phyloP scores from a whole-genome alignment of 2,888 invertebrate genomes.

The Melinaea marsaeus region DNA sequence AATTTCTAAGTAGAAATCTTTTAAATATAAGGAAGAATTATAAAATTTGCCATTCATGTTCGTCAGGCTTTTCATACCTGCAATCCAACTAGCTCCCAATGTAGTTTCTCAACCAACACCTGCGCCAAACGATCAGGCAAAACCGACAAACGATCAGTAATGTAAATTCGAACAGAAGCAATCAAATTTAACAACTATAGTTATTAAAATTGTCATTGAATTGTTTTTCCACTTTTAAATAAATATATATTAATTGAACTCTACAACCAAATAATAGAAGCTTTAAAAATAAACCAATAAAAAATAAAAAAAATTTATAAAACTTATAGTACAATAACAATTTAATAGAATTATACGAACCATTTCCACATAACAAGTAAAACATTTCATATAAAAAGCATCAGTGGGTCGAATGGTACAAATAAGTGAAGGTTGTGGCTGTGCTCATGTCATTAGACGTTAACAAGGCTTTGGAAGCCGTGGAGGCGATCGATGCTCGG shows the following conservation, averaged over 20 bases:
- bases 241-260: no score
- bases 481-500: slow-evolving; percentile 69
- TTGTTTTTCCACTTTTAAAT: no score
- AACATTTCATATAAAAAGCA: slow-evolving; percentile 35
- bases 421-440: slow-evolving; percentile 50
- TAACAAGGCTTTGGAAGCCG: slow-evolving; percentile 69
- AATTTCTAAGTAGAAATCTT: no score
- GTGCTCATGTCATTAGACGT: slow-evolving; percentile 65
- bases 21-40: no score
- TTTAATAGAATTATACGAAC: no score
- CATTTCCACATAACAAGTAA: no score
- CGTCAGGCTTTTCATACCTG: slow-evolving; percentile 20
- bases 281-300: no score
- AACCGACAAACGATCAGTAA: slow-evolving; percentile 15
- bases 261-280: no score
- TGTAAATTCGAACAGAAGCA: slow-evolving; percentile 18
- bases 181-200: slow-evolving; percentile 22
- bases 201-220: slow-evolving; percentile 30
- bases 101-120: slow-evolving; percentile 14
- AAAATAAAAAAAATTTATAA: no score
- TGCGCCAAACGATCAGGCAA: slow-evolving; percentile 22
- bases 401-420: slow-evolving; percentile 47
- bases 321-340: no score
- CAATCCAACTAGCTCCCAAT: slow-evolving; percentile 20
- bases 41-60: slow-evolving; percentile 8